These are phyloP conservation scores for Eristalis pertinax DNA, from an alignment of 2,888 invertebrate species.

Conservation along the genomic window DNA sequence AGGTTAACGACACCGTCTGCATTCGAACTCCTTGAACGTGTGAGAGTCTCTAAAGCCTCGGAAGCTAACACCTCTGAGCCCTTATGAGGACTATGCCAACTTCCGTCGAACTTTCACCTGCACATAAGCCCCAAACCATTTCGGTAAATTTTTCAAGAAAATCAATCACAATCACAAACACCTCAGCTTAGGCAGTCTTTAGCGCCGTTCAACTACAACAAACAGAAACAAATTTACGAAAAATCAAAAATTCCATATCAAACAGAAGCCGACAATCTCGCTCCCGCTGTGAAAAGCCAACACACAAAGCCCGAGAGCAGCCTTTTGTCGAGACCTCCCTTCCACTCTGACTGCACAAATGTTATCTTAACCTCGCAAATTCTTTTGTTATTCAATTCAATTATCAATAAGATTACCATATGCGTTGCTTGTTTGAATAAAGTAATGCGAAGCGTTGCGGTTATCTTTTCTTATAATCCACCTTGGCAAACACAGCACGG, in stretches of 20 bases:
- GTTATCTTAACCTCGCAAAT: conserved; percentile 37
- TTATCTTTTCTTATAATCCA: conserved; percentile 18
- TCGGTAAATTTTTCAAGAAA: too few relatives aligned
- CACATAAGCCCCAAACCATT: too few relatives aligned
- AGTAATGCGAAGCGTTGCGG: conserved; percentile 4
- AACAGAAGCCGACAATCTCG: neutral
- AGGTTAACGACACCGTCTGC: too few relatives aligned
- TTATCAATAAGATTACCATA: conserved; percentile 39
- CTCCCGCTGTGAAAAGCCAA: neutral
- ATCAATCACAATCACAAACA: neutral
- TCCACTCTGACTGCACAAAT: conserved; percentile 23
- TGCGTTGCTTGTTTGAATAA: neutral
- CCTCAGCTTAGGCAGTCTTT: neutral
- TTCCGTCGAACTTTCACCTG: too few relatives aligned
- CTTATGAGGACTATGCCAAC: too few relatives aligned
- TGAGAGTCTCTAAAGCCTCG: too few relatives aligned
- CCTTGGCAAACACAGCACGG: conserved; percentile 3
- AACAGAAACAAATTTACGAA: neutral
- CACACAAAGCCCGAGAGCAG: neutral
- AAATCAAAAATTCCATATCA: neutral
- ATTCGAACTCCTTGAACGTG: too few relatives aligned
- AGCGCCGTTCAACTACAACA: neutral
- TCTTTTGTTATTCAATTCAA: conserved; percentile 20
- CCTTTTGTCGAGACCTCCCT: neutral
- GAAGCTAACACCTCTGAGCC: too few relatives aligned